Evolutionary conservation across 2,888 invertebrate species (phyloP).

Genomic region (Hirtodrosophila confusa): DNA sequence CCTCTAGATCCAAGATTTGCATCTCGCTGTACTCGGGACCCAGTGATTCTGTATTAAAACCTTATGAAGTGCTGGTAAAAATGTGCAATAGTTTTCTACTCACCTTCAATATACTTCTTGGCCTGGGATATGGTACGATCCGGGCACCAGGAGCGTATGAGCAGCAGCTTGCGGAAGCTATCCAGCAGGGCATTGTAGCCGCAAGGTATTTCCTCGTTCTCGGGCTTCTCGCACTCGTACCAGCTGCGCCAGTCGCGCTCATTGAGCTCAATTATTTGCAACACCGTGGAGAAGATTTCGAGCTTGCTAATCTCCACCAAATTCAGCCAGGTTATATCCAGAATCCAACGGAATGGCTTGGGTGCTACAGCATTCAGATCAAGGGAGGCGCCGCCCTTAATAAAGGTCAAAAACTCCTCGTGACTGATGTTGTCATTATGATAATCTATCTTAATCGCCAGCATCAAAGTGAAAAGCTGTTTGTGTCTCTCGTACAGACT

Average conservation of each 20-base stretch:
- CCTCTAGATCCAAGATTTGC: conserved; percentile 95
- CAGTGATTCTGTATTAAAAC: conserved; percentile 87
- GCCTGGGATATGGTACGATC: conserved; percentile 97
- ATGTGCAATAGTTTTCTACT: conserved; percentile 6
- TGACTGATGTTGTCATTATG: conserved; percentile 92
- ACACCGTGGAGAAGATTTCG: conserved; percentile 90
- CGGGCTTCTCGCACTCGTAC: conserved; percentile 97
- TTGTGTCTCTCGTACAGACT: conserved; percentile 97
- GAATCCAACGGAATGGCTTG: conserved; percentile 97
- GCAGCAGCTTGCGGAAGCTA: conserved; percentile 93
- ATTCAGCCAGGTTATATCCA: conserved; percentile 98
- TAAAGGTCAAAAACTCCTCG: conserved; percentile 96
- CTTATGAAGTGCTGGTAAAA: not conserved
- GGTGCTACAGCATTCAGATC: conserved; percentile 96
- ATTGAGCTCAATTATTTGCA: conserved; percentile 91
- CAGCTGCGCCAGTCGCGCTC: conserved; percentile 95
- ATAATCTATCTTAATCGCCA: conserved; percentile 97
- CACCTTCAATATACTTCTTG: conserved; percentile 93
- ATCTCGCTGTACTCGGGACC: conserved; percentile 96
- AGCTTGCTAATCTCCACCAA: conserved; percentile 96
- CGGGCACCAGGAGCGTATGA: conserved; percentile 97
- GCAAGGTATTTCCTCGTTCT: conserved; percentile 95
- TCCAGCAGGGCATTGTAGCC: conserved; percentile 94
- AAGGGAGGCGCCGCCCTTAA: conserved; percentile 97
- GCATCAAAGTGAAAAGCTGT: conserved; percentile 95